A percentile compares a stretch with the other conserved stretches of the same genome.
phyloP scores from a whole-genome alignment of 64 coral and sea anemone genomes.

The Acropora yongei region DNA sequence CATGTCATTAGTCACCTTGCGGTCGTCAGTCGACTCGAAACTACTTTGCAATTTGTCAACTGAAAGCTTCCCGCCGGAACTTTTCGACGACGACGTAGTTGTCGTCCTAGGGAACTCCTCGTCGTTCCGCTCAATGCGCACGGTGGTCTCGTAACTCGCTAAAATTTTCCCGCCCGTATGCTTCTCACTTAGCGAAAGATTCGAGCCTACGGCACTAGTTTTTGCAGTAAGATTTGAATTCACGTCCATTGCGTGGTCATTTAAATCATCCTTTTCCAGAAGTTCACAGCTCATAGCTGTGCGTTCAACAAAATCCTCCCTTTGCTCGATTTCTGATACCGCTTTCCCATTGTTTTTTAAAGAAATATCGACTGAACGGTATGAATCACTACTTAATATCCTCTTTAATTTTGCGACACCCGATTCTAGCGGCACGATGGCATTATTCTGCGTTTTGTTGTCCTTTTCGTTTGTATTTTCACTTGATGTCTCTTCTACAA shows the following conservation, averaged over 20 bases:
- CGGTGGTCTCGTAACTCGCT: neutral
- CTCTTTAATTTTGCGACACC: neutral
- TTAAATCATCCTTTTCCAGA: neutral
- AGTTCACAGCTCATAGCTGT: neutral
- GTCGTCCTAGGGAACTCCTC: neutral
- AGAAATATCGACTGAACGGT: neutral
- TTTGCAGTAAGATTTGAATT: slow-evolving; percentile 16
- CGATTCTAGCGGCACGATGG: neutral
- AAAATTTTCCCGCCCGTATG: neutral
- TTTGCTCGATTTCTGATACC: neutral
- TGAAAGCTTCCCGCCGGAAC: neutral
- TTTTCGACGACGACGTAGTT: neutral
- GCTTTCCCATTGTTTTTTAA: neutral
- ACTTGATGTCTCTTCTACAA: neutral
- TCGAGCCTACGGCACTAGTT: neutral
- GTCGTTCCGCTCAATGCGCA: neutral
- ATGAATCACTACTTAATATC: neutral
- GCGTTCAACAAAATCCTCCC: neutral
- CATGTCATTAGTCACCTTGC: neutral
- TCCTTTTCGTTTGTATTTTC: neutral
- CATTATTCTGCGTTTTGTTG: neutral
- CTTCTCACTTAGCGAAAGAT: neutral
- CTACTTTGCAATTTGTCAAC: neutral
- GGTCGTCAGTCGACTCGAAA: neutral
- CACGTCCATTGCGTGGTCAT: slow-evolving; percentile 11